Conservation (phyloP, 2,888 invertebrate genomes). For the Poecilobothrus nobilitatus region DNA sequence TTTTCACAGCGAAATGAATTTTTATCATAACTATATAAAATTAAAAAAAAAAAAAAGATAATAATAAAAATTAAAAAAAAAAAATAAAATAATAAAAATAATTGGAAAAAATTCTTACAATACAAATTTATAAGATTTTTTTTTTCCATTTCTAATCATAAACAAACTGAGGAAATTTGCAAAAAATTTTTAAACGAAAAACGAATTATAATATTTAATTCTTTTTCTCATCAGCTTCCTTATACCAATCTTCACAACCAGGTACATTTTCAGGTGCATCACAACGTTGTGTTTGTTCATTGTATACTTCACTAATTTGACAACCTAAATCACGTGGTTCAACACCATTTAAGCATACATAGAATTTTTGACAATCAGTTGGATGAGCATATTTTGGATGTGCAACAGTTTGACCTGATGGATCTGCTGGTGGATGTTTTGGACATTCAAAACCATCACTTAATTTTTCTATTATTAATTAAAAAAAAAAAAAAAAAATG, state of each 20-base stretch:
- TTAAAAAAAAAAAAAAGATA: too few species aligned
- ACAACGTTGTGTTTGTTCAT: conserved; percentile 73
- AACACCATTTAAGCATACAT: conserved; percentile 76
- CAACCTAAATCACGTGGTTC: conserved; percentile 85
- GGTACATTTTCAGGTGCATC: conserved; percentile 85
- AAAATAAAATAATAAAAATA: too few species aligned
- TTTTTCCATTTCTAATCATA: background rate
- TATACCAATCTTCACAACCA: conserved; percentile 90
- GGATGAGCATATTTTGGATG: conserved; percentile 83
- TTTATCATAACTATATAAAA: too few species aligned
- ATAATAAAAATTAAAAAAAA: too few species aligned
- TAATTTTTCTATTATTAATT: conserved; percentile 52
- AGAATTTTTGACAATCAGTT: conserved; percentile 83
- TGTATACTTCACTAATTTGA: conserved; percentile 82
- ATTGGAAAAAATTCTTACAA: too few species aligned
- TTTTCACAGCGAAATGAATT: background rate
- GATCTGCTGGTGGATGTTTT: conserved; percentile 54
- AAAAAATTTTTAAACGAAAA: background rate
- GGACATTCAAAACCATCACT: conserved; percentile 83
- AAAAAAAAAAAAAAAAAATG: conserved; percentile 9
- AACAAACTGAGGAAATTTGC: too few species aligned
- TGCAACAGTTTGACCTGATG: conserved; percentile 62
- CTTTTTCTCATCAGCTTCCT: conserved; percentile 61
- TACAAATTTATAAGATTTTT: too few species aligned
- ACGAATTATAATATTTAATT: conserved; percentile 24